Percentiles rank a stretch among this genome's conserved stretches.
phyloP scores from a whole-genome alignment of 2,888 invertebrate species.

The Oxycera nigricornis region DNA sequence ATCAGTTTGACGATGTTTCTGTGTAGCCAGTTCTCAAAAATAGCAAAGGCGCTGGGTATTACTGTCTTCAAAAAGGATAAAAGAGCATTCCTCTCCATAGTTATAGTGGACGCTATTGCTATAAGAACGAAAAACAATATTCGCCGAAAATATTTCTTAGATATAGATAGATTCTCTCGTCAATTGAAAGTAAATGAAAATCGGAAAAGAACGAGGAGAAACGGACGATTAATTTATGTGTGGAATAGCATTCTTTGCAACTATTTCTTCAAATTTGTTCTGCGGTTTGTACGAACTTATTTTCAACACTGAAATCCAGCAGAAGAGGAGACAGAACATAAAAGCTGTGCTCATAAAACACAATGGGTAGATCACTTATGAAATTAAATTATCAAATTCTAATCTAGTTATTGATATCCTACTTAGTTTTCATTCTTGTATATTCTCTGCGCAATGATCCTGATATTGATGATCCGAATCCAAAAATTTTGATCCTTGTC shows the following conservation, averaged over 20 bases:
- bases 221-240: constrained; percentile 62
- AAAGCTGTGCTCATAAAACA: constrained; percentile 56
- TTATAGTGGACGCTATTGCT: constrained; percentile 59
- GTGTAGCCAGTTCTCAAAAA: neutral
- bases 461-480: constrained; percentile 68
- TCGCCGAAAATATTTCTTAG: constrained; percentile 63
- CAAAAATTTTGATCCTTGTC: constrained; percentile 69
- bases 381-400: constrained; percentile 53
- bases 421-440: constrained; percentile 65
- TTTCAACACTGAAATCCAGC: constrained; percentile 61
- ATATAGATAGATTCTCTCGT: no score
- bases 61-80: constrained; percentile 47
- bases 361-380: constrained; percentile 61
- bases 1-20: neutral
- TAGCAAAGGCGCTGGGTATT: neutral
- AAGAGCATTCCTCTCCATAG: constrained; percentile 55
- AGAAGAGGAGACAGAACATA: constrained; percentile 61
- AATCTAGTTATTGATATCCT: constrained; percentile 63
- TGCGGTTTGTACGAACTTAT: constrained; percentile 61
- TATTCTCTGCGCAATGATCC: constrained; percentile 69
- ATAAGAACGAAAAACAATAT: constrained; percentile 57
- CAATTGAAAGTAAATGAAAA: constrained; percentile 52
- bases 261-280: constrained; percentile 61
- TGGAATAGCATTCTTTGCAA: constrained; percentile 67
- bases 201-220: constrained; percentile 28